Percentiles rank a stretch among this genome's conserved stretches.
These are phyloP conservation scores for Eueremaeus valkanovi DNA, from an alignment of 2,888 invertebrate genomes.

Conservation along the genomic window DNA sequence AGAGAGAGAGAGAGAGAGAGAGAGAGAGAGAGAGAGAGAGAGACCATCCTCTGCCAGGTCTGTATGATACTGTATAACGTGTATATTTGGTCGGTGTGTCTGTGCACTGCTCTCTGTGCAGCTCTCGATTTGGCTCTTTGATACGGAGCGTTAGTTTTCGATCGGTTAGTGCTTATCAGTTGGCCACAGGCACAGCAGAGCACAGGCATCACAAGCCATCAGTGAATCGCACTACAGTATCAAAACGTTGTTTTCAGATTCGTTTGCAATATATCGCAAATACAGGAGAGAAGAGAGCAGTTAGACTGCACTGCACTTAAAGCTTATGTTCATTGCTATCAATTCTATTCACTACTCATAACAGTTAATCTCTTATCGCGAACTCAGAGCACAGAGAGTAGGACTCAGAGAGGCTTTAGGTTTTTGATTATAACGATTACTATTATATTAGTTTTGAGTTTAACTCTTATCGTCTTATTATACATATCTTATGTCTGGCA, in stretches of 20 bases:
- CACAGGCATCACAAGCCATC: constrained; percentile 15
- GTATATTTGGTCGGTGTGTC: neutral
- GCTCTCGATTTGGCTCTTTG: constrained; percentile 28
- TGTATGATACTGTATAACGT: no score
- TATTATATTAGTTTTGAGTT: neutral
- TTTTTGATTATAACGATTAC: constrained; percentile 25
- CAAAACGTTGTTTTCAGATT: constrained; percentile 10
- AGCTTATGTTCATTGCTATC: constrained; percentile 22
- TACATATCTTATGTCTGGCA: constrained; percentile 9
- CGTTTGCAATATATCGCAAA: neutral
- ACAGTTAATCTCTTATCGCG: constrained; percentile 24
- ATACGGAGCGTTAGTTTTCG: constrained; percentile 34
- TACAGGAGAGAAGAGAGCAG: neutral
- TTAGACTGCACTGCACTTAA: neutral
- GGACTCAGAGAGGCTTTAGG: neutral
- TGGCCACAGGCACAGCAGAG: constrained; percentile 31
- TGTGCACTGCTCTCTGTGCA: no score
- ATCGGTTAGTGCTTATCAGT: constrained; percentile 35
- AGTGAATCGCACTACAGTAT: neutral
- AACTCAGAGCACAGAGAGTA: neutral
- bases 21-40: constrained; percentile 6
- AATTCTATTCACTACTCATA: constrained; percentile 21
- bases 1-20: constrained; percentile 35
- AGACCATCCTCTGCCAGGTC: neutral
- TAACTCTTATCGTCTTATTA: neutral